A percentile compares a stretch with the other conserved stretches of the same genome.
Evolutionary conservation across 2,888 invertebrate genomes (phyloP).

Genomic region (Oscheius sp.): DNA sequence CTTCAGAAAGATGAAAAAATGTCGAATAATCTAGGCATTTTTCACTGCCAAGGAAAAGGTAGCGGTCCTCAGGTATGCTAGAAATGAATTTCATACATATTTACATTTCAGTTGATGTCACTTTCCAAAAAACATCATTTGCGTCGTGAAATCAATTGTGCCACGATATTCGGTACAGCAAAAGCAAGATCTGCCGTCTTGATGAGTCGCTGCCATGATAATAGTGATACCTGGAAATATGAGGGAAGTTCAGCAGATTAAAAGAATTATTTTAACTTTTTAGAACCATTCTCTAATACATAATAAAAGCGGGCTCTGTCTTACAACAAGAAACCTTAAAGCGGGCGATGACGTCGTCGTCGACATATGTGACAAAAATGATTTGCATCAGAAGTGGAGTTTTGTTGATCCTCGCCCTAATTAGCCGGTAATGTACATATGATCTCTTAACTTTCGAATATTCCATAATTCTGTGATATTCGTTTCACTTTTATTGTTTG

Average conservation of each 20-base stretch:
- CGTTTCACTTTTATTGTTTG: slow-evolving; percentile 17
- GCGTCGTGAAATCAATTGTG: slow-evolving; percentile 70
- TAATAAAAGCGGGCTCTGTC: slow-evolving; percentile 73
- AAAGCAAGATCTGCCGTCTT: slow-evolving; percentile 47
- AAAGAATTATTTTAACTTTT: not conserved
- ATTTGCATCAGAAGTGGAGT: slow-evolving; percentile 53
- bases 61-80: slow-evolving; percentile 68
- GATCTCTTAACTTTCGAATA: slow-evolving; percentile 14
- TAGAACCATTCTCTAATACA: slow-evolving; percentile 70
- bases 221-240: slow-evolving; percentile 72
- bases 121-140: slow-evolving; percentile 64
- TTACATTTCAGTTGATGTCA: slow-evolving; percentile 68
- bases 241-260: slow-evolving; percentile 52
- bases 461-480: slow-evolving; percentile 2
- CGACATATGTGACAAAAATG: slow-evolving; percentile 52
- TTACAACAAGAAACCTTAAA: slow-evolving; percentile 73
- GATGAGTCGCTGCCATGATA: slow-evolving; percentile 70
- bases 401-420: slow-evolving; percentile 35
- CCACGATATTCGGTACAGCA: slow-evolving; percentile 27
- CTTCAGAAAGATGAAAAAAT: slow-evolving; percentile 65
- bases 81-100: not conserved
- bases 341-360: slow-evolving; percentile 72
- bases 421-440: not conserved
- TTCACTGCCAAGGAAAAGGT: slow-evolving; percentile 68
- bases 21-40: slow-evolving; percentile 59